A percentile compares a stretch with the other conserved stretches of the same genome.
phyloP scores from a whole-genome alignment of 1,140 invertebrate species.

The Heliconius melpomene region DNA sequence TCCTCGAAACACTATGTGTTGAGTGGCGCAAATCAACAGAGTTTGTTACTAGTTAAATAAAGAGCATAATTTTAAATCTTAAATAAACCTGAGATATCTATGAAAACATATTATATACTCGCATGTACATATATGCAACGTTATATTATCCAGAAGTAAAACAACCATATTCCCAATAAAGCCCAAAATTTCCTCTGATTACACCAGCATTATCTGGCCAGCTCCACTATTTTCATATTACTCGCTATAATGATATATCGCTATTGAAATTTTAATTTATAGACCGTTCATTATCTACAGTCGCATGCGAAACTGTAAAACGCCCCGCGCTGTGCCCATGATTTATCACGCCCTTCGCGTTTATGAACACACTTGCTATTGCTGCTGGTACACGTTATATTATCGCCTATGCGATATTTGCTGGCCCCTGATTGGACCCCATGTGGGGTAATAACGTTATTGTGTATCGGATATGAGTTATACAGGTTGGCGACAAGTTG shows the following conservation, averaged over 20 bases:
- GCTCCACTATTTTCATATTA: conserved; percentile 39
- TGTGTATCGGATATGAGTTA: conserved; percentile 44
- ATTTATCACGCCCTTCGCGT: conserved; percentile 73
- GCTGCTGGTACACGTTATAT: conserved; percentile 65
- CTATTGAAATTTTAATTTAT: conserved; percentile 64
- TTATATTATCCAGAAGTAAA: neutral
- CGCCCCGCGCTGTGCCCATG: conserved; percentile 52
- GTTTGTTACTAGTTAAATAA: too few relatives aligned
- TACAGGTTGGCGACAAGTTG: conserved; percentile 31
- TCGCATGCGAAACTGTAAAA: conserved; percentile 53
- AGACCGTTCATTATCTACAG: conserved; percentile 56
- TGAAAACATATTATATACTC: too few relatives aligned
- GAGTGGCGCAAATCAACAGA: too few relatives aligned
- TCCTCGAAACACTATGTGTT: too few relatives aligned
- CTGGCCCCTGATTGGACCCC: conserved; percentile 72
- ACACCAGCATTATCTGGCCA: conserved; percentile 32
- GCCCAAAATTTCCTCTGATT: neutral
- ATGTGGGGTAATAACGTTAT: conserved; percentile 61
- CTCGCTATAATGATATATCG: conserved; percentile 51
- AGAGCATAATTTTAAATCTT: too few relatives aligned
- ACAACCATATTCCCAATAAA: neutral
- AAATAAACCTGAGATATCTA: too few relatives aligned
- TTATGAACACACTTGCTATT: conserved; percentile 78
- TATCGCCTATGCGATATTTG: conserved; percentile 65
- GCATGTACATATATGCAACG: too few relatives aligned